Evolutionary conservation across 2,113 vertebrate genomes (phyloP).

Genomic region (Platysteira castanea): DNA sequence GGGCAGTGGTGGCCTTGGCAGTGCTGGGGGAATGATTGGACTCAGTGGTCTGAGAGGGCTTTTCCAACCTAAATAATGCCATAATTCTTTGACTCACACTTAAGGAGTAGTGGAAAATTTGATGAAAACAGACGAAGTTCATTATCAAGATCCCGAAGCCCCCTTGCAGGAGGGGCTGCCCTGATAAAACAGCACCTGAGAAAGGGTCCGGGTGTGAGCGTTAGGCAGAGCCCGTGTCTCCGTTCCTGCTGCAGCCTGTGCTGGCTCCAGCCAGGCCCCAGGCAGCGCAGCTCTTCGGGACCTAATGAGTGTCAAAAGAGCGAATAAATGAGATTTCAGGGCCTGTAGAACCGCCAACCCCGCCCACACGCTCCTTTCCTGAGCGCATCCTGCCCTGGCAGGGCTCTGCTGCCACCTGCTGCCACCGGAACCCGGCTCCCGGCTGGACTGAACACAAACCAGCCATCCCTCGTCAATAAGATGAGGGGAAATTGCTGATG

Average conservation of each 20-base stretch:
- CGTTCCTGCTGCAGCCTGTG: rapidly evolving
- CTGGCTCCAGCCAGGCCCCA: not conserved
- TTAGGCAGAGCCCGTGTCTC: not conserved
- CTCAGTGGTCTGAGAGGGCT: rapidly evolving
- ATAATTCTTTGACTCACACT: not conserved
- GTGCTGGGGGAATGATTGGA: not conserved
- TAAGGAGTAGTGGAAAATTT: not conserved
- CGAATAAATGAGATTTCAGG: not conserved
- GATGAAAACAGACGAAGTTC: not conserved
- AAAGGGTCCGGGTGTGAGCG: rapidly evolving
- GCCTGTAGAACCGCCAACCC: not conserved
- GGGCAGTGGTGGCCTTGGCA: not conserved
- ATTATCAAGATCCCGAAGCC: not conserved
- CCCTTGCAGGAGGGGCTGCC: not conserved
- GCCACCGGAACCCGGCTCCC: not conserved
- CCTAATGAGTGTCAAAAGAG: not conserved
- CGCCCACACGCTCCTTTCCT: not conserved
- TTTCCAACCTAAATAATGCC: not conserved
- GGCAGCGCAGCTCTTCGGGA: not conserved
- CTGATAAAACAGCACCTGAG: rapidly evolving
- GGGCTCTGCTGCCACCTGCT: constrained; percentile 36
- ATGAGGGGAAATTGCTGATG: rapidly evolving
- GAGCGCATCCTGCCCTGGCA: not conserved
- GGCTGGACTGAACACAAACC: rapidly evolving
- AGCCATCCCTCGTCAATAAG: rapidly evolving